Conservation (phyloP, 1,140 invertebrate genomes). For the Bombus impatiens region DNA sequence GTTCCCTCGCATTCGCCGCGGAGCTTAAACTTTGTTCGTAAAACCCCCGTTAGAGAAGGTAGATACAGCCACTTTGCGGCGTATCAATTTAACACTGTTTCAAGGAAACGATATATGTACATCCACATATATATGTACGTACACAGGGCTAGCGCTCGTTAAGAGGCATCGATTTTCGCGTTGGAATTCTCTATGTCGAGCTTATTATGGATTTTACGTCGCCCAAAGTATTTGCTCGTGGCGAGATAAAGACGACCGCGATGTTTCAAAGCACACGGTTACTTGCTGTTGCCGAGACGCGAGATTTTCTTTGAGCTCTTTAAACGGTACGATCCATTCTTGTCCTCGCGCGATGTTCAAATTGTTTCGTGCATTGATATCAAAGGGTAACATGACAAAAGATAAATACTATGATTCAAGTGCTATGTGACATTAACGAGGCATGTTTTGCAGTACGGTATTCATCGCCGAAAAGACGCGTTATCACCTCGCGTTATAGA, state of each 20-base stretch:
- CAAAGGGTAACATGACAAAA: neutral
- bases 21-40: constrained; percentile 57
- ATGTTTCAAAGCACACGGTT: constrained; percentile 3
- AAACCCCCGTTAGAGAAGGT: constrained; percentile 16
- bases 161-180: constrained; percentile 42
- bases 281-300: neutral
- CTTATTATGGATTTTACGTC: constrained; percentile 50
- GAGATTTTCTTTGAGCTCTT: constrained; percentile 8
- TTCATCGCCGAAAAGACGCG: too few relatives aligned
- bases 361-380: neutral
- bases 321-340: constrained; percentile 1
- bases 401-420: neutral
- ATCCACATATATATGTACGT: neutral
- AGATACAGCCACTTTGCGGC: constrained; percentile 27
- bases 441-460: neutral
- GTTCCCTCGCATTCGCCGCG: constrained; percentile 34
- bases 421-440: neutral
- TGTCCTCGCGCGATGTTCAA: neutral
- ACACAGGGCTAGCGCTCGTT: constrained; percentile 8
- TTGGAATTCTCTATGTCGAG: constrained; percentile 33
- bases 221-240: constrained; percentile 23
- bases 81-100: constrained; percentile 48
- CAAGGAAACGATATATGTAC: constrained; percentile 9
- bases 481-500: too few relatives aligned
- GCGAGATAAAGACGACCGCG: neutral